Evolutionary conservation across 2,888 invertebrate species (phyloP).

Genomic region (Ophion ellenae): DNA sequence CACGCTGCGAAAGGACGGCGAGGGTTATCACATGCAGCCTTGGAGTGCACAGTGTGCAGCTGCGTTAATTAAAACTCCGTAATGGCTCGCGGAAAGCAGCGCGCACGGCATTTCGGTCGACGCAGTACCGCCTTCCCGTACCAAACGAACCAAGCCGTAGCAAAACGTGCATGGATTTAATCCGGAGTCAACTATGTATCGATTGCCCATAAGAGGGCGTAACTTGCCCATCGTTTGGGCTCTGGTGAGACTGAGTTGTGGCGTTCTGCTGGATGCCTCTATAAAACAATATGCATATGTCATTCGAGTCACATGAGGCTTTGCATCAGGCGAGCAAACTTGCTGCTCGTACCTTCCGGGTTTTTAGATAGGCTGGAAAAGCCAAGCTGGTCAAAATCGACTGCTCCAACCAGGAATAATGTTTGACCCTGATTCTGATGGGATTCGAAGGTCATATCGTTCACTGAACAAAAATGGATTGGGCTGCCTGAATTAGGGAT

Average conservation of each 20-base stretch:
- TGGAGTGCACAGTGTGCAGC: conserved; percentile 60
- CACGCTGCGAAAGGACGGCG: conserved; percentile 62
- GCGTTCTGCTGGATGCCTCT: background rate
- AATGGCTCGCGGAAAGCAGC: conserved; percentile 71
- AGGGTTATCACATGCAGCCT: conserved; percentile 60
- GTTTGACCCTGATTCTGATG: background rate
- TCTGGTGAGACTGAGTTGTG: background rate
- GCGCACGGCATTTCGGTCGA: conserved; percentile 60
- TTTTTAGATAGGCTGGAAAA: background rate
- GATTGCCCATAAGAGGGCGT: background rate
- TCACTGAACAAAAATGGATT: background rate
- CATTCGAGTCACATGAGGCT: background rate
- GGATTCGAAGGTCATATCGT: background rate
- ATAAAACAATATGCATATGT: background rate
- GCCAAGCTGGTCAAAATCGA: background rate
- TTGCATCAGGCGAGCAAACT: background rate
- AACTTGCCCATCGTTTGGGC: background rate
- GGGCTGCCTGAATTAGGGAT: background rate
- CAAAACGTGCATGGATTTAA: conserved; percentile 50
- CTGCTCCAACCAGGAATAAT: background rate
- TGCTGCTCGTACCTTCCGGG: background rate
- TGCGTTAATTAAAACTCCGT: conserved; percentile 76
- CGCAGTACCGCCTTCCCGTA: conserved; percentile 49
- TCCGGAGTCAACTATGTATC: conserved; percentile 9
- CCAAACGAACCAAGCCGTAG: conserved; percentile 39